phyloP scores from a whole-genome alignment of 2,888 invertebrate species.

The Deilephila porcellus region DNA sequence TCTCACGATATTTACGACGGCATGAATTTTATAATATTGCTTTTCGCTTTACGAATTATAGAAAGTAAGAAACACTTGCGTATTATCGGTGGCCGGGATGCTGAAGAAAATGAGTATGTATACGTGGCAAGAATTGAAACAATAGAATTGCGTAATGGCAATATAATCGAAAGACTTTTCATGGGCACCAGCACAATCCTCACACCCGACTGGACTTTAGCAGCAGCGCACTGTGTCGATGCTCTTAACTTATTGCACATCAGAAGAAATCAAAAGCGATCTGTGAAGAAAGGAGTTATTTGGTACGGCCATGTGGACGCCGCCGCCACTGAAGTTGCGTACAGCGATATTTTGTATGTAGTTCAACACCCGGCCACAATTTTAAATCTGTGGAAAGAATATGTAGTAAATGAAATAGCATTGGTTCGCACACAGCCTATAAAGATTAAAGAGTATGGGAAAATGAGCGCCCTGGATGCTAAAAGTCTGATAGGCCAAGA shows the following conservation, averaged over 20 bases:
- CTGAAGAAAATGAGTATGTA: slow-evolving; percentile 20
- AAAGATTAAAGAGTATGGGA: slow-evolving; percentile 28
- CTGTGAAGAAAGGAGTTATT: slow-evolving; percentile 15
- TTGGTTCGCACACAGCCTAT: slow-evolving; percentile 29
- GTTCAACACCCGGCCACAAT: slow-evolving; percentile 26
- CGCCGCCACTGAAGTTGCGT: not conserved
- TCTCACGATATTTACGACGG: not conserved
- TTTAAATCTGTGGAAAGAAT: not conserved
- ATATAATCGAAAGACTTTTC: not conserved
- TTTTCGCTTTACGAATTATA: not conserved
- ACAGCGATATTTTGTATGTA: slow-evolving; percentile 27
- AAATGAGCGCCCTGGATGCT: slow-evolving; percentile 22
- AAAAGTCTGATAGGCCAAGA: slow-evolving; percentile 21
- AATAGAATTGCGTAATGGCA: not conserved
- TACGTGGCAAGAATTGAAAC: slow-evolving; percentile 31
- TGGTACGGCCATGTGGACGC: slow-evolving; percentile 25
- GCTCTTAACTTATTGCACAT: not conserved
- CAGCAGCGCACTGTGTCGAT: not conserved
- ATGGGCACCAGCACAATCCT: slow-evolving; percentile 15
- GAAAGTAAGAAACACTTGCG: slow-evolving; percentile 19
- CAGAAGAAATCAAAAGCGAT: no score
- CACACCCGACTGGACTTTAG: no score
- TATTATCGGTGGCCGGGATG: slow-evolving; percentile 30
- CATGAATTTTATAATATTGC: slow-evolving; percentile 10
- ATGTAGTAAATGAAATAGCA: slow-evolving; percentile 28